Evolutionary conservation across 2,797 vertebrate genomes (phyloP).

Genomic region (Chaenodraco wilsoni): DNA sequence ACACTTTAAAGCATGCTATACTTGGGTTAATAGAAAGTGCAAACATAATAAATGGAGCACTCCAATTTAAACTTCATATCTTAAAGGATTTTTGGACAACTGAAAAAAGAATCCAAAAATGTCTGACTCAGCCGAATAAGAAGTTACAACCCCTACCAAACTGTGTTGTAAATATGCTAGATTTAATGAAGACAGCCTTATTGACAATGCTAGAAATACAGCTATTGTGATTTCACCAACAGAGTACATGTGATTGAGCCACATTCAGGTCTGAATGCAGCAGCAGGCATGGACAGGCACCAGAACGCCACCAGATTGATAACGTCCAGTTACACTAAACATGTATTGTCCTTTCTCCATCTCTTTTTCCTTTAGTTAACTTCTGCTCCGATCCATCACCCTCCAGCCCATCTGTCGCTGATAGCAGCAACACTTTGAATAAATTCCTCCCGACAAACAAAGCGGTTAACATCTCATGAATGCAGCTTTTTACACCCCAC

Average conservation of each 20-base stretch:
- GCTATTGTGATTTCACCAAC: background rate
- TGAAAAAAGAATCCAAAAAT: too few relatives aligned
- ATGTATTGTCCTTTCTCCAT: slow-evolving; percentile 31
- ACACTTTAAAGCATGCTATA: too few relatives aligned
- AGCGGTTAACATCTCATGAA: slow-evolving; percentile 92
- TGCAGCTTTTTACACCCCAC: slow-evolving; percentile 84
- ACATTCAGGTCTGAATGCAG: slow-evolving; percentile 35
- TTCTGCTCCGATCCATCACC: slow-evolving; percentile 76
- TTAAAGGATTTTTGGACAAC: background rate
- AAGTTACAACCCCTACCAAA: background rate
- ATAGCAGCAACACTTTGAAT: slow-evolving; percentile 84
- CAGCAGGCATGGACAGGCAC: slow-evolving; percentile 59
- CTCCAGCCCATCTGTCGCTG: slow-evolving; percentile 89
- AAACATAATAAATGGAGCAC: too few relatives aligned
- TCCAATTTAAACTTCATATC: background rate
- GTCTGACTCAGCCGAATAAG: background rate
- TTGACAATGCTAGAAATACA: background rate
- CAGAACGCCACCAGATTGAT: slow-evolving; percentile 69
- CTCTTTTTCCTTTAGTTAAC: slow-evolving; percentile 69
- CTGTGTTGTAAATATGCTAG: background rate
- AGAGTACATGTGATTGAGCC: background rate
- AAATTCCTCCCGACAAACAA: slow-evolving; percentile 82
- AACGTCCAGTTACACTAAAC: slow-evolving; percentile 68
- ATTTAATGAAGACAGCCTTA: slow-evolving; percentile 1
- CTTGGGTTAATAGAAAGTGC: too few relatives aligned